phyloP scores from a whole-genome alignment of 2,888 invertebrate species.

The Amphimallon solstitiale region DNA sequence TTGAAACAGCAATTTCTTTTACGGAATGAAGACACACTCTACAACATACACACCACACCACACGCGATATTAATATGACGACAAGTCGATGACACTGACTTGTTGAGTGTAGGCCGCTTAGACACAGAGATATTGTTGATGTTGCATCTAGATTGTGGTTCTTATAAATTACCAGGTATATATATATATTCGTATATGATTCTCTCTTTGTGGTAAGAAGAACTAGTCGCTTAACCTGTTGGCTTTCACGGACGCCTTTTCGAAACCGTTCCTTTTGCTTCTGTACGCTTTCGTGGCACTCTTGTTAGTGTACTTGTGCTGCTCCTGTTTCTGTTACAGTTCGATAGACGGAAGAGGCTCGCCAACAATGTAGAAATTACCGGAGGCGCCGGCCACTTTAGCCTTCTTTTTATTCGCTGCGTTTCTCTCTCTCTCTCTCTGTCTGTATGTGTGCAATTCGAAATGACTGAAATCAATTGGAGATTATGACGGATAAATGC shows the following conservation, averaged over 20 bases:
- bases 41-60: constrained; percentile 54
- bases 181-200: constrained; percentile 57
- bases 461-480: constrained; percentile 34
- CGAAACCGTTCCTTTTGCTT: constrained; percentile 38
- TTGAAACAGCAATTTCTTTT: constrained; percentile 57
- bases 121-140: constrained; percentile 61
- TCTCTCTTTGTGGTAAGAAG: constrained; percentile 55
- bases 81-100: constrained; percentile 62
- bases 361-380: constrained; percentile 32
- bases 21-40: constrained; percentile 57
- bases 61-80: constrained; percentile 62
- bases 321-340: too few relatives aligned
- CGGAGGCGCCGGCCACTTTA: constrained; percentile 29
- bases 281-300: constrained; percentile 11
- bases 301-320: constrained; percentile 22
- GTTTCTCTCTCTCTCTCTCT: too few relatives aligned
- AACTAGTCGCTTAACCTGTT: constrained; percentile 58
- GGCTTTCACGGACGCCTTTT: constrained; percentile 56
- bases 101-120: constrained; percentile 58
- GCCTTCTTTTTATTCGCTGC: constrained; percentile 19
- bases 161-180: constrained; percentile 60
- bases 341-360: constrained; percentile 29
- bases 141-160: constrained; percentile 60
- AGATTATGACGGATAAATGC: constrained; percentile 30
- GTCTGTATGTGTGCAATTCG: too few relatives aligned